phyloP scores from a whole-genome alignment of 92 coral and sea anemone genomes.

The Anthopleura xanthogrammica region DNA sequence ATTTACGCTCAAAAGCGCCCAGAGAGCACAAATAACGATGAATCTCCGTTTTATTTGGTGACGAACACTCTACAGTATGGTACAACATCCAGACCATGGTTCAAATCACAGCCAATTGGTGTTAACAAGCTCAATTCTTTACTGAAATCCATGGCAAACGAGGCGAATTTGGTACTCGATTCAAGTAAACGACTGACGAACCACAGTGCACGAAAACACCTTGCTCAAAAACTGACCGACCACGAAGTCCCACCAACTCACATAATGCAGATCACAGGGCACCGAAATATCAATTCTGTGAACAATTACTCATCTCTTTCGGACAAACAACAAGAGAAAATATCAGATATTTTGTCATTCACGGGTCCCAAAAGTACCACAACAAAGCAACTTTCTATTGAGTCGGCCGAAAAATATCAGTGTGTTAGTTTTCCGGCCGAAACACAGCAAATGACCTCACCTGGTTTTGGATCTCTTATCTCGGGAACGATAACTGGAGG shows the following conservation, averaged over 20 bases:
- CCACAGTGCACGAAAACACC: slow-evolving; percentile 27
- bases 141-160: slow-evolving; percentile 19
- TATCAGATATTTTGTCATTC: too few relatives aligned
- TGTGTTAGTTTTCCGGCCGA: too few relatives aligned
- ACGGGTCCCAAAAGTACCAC: too few relatives aligned
- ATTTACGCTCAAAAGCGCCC: slow-evolving; percentile 20
- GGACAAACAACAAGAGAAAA: too few relatives aligned
- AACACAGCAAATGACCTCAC: too few relatives aligned
- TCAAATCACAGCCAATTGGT: slow-evolving; percentile 13
- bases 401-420: too few relatives aligned
- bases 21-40: slow-evolving; percentile 7
- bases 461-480: too few relatives aligned
- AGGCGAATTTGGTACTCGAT: not conserved
- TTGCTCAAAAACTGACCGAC: slow-evolving; percentile 25
- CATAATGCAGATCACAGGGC: slow-evolving; percentile 29
- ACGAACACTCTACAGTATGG: not conserved
- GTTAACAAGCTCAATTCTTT: slow-evolving; percentile 16
- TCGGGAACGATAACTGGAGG: too few relatives aligned
- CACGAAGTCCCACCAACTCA: slow-evolving; percentile 16
- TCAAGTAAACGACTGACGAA: slow-evolving; percentile 8
- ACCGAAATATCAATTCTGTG: not conserved
- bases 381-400: too few relatives aligned
- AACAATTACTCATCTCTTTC: too few relatives aligned
- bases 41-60: slow-evolving; percentile 12
- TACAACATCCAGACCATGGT: not conserved